These are phyloP conservation scores for Gastrophryne carolinensis DNA, from an alignment of 2,797 vertebrate species.

Conservation along the genomic window DNA sequence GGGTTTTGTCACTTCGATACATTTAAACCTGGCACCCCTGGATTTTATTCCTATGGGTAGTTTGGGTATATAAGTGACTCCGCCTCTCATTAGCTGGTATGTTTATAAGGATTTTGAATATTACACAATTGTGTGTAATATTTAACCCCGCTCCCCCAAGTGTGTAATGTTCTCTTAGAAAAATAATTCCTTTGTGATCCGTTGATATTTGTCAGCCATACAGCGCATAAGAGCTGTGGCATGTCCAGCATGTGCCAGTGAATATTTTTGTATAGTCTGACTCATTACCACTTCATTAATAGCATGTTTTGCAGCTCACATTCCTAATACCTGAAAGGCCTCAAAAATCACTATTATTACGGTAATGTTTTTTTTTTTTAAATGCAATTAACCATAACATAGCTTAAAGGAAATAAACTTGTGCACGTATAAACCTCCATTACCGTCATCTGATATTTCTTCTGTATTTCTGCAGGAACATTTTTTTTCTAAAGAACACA, in stretches of 20 bases:
- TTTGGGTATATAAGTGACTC: no score
- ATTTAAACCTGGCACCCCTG: no score
- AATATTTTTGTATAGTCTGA: constrained; percentile 35
- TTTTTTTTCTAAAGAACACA: not conserved
- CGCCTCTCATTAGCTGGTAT: no score
- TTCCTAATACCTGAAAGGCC: not conserved
- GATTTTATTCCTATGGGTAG: no score
- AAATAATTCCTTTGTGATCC: not conserved
- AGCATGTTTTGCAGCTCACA: not conserved
- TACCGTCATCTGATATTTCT: not conserved
- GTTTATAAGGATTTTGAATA: no score
- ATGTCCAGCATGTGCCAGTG: not conserved
- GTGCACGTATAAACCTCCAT: not conserved
- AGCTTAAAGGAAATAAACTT: not conserved
- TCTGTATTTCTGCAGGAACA: not conserved
- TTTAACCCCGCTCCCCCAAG: no score
- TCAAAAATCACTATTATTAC: not conserved
- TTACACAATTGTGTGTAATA: no score
- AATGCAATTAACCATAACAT: not conserved
- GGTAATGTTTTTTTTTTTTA: not conserved
- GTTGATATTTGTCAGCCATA: constrained; percentile 19
- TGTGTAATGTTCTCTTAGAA: no score
- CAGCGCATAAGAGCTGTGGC: not conserved
- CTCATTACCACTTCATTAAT: constrained; percentile 30
- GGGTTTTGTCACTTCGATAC: no score